These are phyloP conservation scores for Dufourea novaeangliae DNA, from an alignment of 1,140 invertebrate genomes.

Conservation along the genomic window DNA sequence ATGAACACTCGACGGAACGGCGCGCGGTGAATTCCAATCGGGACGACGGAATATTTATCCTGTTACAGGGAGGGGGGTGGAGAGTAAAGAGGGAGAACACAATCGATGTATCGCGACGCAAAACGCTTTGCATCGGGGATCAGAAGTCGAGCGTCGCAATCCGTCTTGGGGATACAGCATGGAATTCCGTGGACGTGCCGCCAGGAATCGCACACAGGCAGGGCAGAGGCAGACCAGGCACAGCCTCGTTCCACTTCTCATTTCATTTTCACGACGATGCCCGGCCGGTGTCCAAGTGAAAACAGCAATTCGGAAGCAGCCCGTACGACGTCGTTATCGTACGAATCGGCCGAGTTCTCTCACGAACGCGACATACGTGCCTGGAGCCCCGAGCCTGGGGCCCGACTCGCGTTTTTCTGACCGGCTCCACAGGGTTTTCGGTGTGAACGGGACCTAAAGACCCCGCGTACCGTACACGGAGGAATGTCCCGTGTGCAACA, in stretches of 20 bases:
- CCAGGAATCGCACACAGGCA: neutral
- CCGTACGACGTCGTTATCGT: conserved; percentile 59
- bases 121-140: conserved; percentile 23
- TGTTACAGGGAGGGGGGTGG: too few relatives aligned
- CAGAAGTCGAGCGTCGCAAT: conserved; percentile 9
- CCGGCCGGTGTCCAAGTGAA: conserved; percentile 38
- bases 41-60: conserved; percentile 1
- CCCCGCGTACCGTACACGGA: neutral
- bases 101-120: conserved; percentile 7
- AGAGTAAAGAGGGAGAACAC: neutral
- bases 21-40: conserved; percentile 26
- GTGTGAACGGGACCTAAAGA: conserved; percentile 40
- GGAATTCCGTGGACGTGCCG: conserved; percentile 53
- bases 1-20: neutral
- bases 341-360: conserved; percentile 67
- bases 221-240: neutral
- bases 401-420: neutral
- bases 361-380: conserved; percentile 62
- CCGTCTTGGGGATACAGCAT: conserved; percentile 26
- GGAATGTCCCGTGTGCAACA: conserved; percentile 52
- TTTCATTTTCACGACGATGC: conserved; percentile 38
- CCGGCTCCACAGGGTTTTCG: conserved; percentile 44
- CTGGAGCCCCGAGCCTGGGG: neutral
- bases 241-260: conserved; percentile 41
- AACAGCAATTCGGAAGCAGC: conserved; percentile 64